Base-by-base conservation (phyloP, 2,888 invertebrate species). In the Drosophila kanekoi region DNA sequence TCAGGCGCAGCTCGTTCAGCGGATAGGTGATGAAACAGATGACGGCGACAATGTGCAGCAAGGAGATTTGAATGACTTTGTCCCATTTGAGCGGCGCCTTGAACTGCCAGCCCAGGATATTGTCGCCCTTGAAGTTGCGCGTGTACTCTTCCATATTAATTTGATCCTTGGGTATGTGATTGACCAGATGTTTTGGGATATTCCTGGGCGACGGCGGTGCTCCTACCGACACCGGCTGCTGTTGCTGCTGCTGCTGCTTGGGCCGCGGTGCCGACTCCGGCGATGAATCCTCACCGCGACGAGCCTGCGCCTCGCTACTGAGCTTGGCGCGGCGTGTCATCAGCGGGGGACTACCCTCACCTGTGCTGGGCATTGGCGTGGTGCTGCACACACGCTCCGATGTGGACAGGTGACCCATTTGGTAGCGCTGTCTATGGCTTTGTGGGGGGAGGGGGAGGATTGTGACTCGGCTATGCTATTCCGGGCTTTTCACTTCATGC, bases 71-170 rank as follows among this genome's bases (percentile, higher is more conserved):
- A 65, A 95, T 92, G 14, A 94, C 92, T 81, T 95, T 95, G 47
- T 91, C 91, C 95, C 95, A 96, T 79, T 94, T 94, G n/a, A 95
- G 92, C 0, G 95, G 94, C 2, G 95, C 94, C 43, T 93, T 84
- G 64, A 95, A 94, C 4, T 94, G 93, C 64, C 93, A 78, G 28
- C 92, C 91, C 3, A 92, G 63, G 3, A 91, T 64, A 3, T 79
- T 86, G 64, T 91, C 91, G 23, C 91, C 91, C 56, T 90, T 87
- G 47, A 91, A 92, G 14, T 74, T 86, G 49, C 67, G 76, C 20
- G 86, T 87, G 20, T 92, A 92, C 47, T 85, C 78, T 8, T 91
- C 90, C 78, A 92, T 81, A 56, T 91, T 72, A 44, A 91, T 84
- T 37, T 88, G 75, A 61, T 90, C 81, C 66, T 81, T 87, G 51